A percentile compares a stretch with the other conserved stretches of the same genome.
Evolutionary conservation across 1,140 invertebrate species (phyloP).

Genomic region (Drosophila obscura): DNA sequence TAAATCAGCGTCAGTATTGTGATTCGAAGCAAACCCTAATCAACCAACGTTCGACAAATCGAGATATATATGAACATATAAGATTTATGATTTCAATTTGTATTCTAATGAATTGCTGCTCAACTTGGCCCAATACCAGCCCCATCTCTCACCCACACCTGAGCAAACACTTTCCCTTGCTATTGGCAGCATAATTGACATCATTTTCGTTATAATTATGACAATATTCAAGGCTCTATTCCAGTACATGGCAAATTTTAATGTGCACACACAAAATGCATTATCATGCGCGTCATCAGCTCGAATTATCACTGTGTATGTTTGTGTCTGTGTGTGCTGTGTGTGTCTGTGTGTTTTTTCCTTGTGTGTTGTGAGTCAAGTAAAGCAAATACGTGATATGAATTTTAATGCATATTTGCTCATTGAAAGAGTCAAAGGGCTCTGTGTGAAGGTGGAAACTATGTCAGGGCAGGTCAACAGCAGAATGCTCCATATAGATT

Average conservation of each 20-base stretch:
- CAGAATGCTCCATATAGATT: conserved; percentile 4
- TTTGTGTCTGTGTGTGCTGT: conserved; percentile 10
- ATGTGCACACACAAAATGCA: conserved; percentile 70
- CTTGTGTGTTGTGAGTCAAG: conserved; percentile 46
- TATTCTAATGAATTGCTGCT: background rate
- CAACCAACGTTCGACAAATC: too few species aligned
- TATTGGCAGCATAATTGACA: conserved; percentile 51
- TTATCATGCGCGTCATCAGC: conserved; percentile 62
- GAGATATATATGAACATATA: too few species aligned
- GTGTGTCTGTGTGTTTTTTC: conserved; percentile 18
- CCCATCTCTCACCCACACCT: too few species aligned
- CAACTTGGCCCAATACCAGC: conserved; percentile 11
- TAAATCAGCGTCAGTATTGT: too few species aligned
- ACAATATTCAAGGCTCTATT: conserved; percentile 64
- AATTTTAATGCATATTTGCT: conserved; percentile 64
- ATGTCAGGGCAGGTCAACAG: conserved; percentile 51
- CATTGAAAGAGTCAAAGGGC: conserved; percentile 25
- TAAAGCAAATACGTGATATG: conserved; percentile 73
- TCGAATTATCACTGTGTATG: conserved; percentile 1
- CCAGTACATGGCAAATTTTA: conserved; percentile 44
- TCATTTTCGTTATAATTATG: conserved; percentile 58
- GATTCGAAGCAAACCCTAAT: too few species aligned
- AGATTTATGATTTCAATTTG: too few species aligned
- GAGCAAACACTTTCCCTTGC: too few species aligned
- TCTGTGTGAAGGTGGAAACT: conserved; percentile 34